Percentiles rank a stretch among this genome's conserved stretches.
Conservation (phyloP, 1,140 invertebrate genomes). For the Augochlora pura region DNA sequence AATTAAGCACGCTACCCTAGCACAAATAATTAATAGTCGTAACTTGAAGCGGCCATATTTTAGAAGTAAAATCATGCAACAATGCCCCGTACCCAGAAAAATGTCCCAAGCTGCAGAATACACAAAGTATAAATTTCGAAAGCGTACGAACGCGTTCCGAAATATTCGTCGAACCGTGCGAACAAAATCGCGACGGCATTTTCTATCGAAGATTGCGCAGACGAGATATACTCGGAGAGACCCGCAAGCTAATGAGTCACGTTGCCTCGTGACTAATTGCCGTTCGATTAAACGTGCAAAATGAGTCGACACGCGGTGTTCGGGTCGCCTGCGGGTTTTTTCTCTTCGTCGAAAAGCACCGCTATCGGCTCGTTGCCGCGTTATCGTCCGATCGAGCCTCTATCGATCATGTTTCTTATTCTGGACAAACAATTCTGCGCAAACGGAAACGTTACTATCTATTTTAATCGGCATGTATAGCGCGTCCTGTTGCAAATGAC, state of each 20-base stretch:
- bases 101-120: too few relatives aligned
- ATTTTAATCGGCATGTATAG: not conserved
- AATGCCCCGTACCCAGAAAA: too few relatives aligned
- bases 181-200: not conserved
- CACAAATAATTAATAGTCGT: too few relatives aligned
- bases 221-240: not conserved
- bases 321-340: not conserved
- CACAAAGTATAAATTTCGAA: not conserved
- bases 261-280: not conserved
- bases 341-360: not conserved
- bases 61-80: too few relatives aligned
- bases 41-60: too few relatives aligned
- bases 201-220: not conserved
- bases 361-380: not conserved
- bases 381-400: slow-evolving; percentile 6
- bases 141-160: not conserved
- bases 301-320: not conserved
- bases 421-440: not conserved
- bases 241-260: not conserved
- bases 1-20: too few relatives aligned
- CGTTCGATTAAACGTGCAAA: not conserved
- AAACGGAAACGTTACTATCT: not conserved
- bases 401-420: slow-evolving; percentile 12
- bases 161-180: not conserved
- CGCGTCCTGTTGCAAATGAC: not conserved